Percentiles rank a stretch among this genome's conserved stretches.
Conservation (phyloP, 2,797 vertebrate species). For the Picus viridis region DNA sequence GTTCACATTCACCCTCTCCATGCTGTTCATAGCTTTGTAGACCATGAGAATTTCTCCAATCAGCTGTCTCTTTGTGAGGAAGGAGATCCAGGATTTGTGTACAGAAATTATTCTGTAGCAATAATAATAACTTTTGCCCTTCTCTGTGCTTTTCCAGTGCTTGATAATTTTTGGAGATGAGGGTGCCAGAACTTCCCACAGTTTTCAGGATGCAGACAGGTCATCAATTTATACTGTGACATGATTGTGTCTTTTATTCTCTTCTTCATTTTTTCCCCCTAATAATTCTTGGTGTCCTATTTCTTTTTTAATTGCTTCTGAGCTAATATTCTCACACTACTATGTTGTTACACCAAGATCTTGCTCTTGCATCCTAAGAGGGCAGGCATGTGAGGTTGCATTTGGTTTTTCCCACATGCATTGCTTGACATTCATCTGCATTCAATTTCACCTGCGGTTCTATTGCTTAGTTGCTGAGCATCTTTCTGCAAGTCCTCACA, state of each 20-base stretch:
- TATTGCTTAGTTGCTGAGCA: not conserved
- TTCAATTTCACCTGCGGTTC: slow-evolving; percentile 24
- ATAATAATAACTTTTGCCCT: not conserved
- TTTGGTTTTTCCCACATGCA: not conserved
- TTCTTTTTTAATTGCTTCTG: not conserved
- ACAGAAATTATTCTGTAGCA: not conserved
- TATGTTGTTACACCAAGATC: not conserved
- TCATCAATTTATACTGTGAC: not conserved
- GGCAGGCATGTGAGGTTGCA: not conserved
- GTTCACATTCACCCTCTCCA: not conserved
- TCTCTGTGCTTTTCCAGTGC: not conserved
- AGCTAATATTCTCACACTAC: not conserved
- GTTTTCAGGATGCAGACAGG: not conserved
- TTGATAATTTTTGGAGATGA: not conserved
- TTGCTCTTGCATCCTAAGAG: not conserved
- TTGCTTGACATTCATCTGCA: not conserved
- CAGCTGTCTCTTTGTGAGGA: not conserved
- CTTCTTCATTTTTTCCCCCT: not conserved
- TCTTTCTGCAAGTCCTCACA: not conserved
- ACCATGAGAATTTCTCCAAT: not conserved
- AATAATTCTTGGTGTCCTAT: not conserved
- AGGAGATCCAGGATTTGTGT: not conserved
- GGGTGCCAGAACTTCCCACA: not conserved
- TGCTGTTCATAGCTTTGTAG: not conserved
- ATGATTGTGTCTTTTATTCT: not conserved